Evolutionary conservation across 2,113 vertebrate species (phyloP), one percentile per base, ranked within the genome.

Genomic region (Scytalopus superciliaris): DNA sequence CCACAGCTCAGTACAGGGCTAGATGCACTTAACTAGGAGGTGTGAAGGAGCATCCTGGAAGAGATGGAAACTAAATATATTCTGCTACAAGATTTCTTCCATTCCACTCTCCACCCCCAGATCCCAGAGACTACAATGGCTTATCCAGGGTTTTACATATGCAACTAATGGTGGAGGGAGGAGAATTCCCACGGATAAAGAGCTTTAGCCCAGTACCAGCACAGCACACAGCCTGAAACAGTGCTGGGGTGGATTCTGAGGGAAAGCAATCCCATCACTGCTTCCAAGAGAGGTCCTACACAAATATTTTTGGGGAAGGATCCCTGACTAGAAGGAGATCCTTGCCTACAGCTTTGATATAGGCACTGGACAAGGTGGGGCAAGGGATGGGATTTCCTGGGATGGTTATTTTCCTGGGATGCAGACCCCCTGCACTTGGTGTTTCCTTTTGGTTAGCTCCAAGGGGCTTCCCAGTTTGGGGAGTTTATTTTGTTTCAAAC

Each of bases 31-130:
- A 76, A 90, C 82, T 80, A 72, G 69, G 91, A 96, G 93, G 94
- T 96, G 94, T 91, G 96, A 96, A 96, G 85, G 90, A 97, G 94
- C 87, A 96, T 84, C 93, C 91, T 95, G 89, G 81, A 96, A 94
- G 89, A 82, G 95, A 89, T 69, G 81, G 77, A 95, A 94, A 62
- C 95, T 97, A 96, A 97, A 96, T 94, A 93, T 96, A 95, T 94
- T 93, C 93, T 85, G 87, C 84, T 95, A 94, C 84, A 96, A 95
- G 91, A 96, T 94, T 96, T 90, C 93, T 96, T 66, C 90, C 93
- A 94, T 95, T 95, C 90, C 94, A 70, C 82, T 88, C 60, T 87
- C 94, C 95, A 95, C 91, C 87, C 92, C 90, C 95, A 96, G 89
- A 95, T 95, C 93, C 59, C 66, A 75, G 86, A 78, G 86, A 92